Conservation (phyloP, 2,888 invertebrate genomes). For the Tridacna crocea region DNA sequence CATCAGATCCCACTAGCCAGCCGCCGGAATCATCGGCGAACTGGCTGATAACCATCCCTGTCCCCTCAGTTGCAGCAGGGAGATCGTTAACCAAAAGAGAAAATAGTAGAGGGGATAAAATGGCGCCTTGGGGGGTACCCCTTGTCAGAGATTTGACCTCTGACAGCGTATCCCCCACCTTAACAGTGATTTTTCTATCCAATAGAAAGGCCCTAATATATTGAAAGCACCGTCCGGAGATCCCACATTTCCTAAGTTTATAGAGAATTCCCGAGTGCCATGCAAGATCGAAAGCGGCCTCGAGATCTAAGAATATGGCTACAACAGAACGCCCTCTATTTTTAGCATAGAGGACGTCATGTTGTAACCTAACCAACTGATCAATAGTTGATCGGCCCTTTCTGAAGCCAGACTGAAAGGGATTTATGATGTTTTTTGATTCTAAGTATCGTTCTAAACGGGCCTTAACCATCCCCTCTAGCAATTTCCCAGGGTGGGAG, state of each 20-base stretch:
- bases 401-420: conserved; percentile 27
- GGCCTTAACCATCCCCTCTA: conserved; percentile 28
- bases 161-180: conserved; percentile 3
- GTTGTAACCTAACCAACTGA: conserved; percentile 22
- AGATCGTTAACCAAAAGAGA: conserved; percentile 33
- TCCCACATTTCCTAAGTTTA: conserved; percentile 34
- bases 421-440: conserved; percentile 18
- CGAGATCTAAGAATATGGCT: conserved; percentile 27
- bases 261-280: conserved; percentile 32
- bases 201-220: conserved; percentile 27
- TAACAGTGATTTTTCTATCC: conserved; percentile 26
- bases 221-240: conserved; percentile 30
- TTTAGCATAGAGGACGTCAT: conserved; percentile 16
- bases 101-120: conserved; percentile 29
- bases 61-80: conserved; percentile 17
- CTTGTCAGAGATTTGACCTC: background rate
- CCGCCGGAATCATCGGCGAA: conserved; percentile 38
- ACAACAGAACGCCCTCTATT: background rate
- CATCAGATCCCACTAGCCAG: conserved; percentile 32
- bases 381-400: conserved; percentile 17
- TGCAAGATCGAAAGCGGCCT: conserved; percentile 14
- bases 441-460: conserved; percentile 15
- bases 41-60: conserved; percentile 27
- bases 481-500: conserved; percentile 34
- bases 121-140: conserved; percentile 22